A percentile compares a stretch with the other conserved stretches of the same genome.
Conservation (phyloP, 1,140 invertebrate genomes). For the Thrips palmi region DNA sequence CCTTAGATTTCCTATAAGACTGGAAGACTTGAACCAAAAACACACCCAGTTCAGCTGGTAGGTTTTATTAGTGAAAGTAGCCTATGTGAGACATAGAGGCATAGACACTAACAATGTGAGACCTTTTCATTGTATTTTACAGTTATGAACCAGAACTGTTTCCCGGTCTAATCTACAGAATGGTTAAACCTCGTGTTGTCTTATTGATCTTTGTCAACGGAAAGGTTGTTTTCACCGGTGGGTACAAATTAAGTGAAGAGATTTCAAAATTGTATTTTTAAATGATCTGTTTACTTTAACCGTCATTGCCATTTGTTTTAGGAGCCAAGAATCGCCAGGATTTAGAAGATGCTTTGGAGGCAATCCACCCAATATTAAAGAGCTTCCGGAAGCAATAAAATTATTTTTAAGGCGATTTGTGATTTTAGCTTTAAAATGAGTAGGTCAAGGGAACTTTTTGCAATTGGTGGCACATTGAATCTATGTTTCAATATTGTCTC, state of each 20-base stretch:
- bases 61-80: slow-evolving; percentile 7
- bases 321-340: slow-evolving; percentile 96
- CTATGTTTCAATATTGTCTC: no score
- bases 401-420: no score
- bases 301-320: slow-evolving; percentile 22
- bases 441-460: no score
- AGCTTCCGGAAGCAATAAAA: slow-evolving; percentile 87
- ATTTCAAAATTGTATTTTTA: slow-evolving; percentile 12
- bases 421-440: no score
- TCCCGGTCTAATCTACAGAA: slow-evolving; percentile 96
- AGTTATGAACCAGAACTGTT: slow-evolving; percentile 83
- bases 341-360: slow-evolving; percentile 99
- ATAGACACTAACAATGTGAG: no score
- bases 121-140: slow-evolving; percentile 14
- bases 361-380: slow-evolving; percentile 98
- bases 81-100: no score
- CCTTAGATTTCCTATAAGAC: slow-evolving; percentile 94
- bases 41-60: slow-evolving; percentile 93
- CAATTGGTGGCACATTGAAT: no score
- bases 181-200: slow-evolving; percentile 98
- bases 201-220: slow-evolving; percentile 98
- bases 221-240: slow-evolving; percentile 89
- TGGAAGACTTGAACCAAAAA: slow-evolving; percentile 91
- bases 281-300: slow-evolving; percentile 8
- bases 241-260: slow-evolving; percentile 13